Percentiles rank a stretch among this genome's conserved stretches.
These are phyloP conservation scores for Dryobates pubescens DNA, from an alignment of 2,797 vertebrate species.

Conservation along the genomic window DNA sequence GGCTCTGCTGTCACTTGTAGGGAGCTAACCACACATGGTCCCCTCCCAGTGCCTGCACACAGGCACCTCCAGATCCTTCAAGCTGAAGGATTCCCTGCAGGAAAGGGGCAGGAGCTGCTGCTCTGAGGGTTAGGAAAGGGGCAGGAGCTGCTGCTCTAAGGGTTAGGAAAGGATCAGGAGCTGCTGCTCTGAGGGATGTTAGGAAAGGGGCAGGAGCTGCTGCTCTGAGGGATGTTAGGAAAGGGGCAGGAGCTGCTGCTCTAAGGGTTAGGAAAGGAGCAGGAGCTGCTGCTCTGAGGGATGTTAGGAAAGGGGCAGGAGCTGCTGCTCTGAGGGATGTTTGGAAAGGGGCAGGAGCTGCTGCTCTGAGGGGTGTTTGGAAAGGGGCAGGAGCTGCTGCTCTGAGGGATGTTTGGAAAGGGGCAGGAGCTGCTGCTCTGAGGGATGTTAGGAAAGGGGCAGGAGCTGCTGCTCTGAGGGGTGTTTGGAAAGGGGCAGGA, in stretches of 20 bases:
- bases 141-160: no score
- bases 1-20: neutral
- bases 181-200: no score
- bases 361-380: no score
- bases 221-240: no score
- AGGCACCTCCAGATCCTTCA: neutral
- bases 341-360: neutral
- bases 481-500: neutral
- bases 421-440: no score
- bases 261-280: neutral
- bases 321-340: neutral
- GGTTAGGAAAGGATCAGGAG: no score
- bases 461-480: neutral
- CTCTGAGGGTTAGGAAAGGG: neutral
- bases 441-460: no score
- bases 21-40: rapidly evolving
- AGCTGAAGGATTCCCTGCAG: neutral
- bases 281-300: neutral
- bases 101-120: neutral
- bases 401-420: no score
- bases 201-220: no score
- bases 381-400: no score
- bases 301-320: neutral
- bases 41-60: rapidly evolving
- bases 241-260: neutral